Percentiles rank a stretch among this genome's conserved stretches.
These are phyloP conservation scores for Samia ricini DNA, from an alignment of 1,140 invertebrate species.

Conservation along the genomic window DNA sequence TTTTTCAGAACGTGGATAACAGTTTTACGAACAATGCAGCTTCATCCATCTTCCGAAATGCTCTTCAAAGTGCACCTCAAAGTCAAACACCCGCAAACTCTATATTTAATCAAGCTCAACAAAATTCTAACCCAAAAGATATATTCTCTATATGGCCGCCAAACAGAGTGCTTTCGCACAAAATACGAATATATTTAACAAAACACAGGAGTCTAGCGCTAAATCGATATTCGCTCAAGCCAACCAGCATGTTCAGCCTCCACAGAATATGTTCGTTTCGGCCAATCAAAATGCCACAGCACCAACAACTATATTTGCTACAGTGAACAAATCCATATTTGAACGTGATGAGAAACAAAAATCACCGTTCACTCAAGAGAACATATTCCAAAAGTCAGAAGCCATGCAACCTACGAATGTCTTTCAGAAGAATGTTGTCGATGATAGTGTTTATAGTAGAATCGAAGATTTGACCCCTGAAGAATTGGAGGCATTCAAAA, in stretches of 20 bases:
- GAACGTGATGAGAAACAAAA: slow-evolving; percentile 20
- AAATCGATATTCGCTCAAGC: slow-evolving; percentile 36
- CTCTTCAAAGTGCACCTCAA: slow-evolving; percentile 35
- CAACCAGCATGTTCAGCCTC: slow-evolving; percentile 21
- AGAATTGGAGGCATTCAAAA: slow-evolving; percentile 55
- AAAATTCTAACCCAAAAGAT: slow-evolving; percentile 20
- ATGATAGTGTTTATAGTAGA: slow-evolving; percentile 51
- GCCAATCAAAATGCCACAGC: not conserved
- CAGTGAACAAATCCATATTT: slow-evolving; percentile 32
- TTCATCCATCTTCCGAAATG: slow-evolving; percentile 52
- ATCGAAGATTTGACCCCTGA: slow-evolving; percentile 42
- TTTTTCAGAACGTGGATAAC: slow-evolving; percentile 1
- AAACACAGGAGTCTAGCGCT: slow-evolving; percentile 9
- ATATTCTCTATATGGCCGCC: slow-evolving; percentile 20
- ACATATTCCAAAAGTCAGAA: not conserved
- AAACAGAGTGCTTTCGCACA: slow-evolving; percentile 23
- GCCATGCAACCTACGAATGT: slow-evolving; percentile 17
- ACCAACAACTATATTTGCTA: slow-evolving; percentile 27
- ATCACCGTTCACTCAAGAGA: slow-evolving; percentile 16
- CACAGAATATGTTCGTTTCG: not conserved
- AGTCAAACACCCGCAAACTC: slow-evolving; percentile 26
- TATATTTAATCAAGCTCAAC: slow-evolving; percentile 29
- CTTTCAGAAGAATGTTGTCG: slow-evolving; percentile 34
- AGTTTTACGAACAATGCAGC: slow-evolving; percentile 23
- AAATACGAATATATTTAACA: slow-evolving; percentile 4